Evolutionary conservation across 1,140 invertebrate genomes (phyloP), one percentile per base, ranked within the genome.

Genomic region (Pogonus chalceus): DNA sequence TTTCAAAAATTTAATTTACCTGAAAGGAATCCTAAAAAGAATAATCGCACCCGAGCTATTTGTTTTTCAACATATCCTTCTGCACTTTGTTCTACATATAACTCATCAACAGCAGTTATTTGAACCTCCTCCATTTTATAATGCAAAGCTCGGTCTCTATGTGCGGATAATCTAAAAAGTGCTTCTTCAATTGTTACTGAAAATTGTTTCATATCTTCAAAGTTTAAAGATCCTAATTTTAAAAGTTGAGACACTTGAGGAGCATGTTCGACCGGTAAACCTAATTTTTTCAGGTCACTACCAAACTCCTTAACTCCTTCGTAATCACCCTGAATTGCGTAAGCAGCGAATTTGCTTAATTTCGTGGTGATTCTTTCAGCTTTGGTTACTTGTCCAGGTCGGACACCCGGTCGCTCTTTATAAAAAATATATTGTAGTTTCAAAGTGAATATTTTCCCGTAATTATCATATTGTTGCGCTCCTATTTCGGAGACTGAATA

Each of bases 121-220:
- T 98, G 96, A 2, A 98, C 81, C 74, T 99, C 97, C 70, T 99
- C 96, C 78, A 96, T 95, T 68, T 96, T 97, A 72, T 99, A 99
- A 53, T 83, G 88, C 9, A 98, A 75, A 0, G 94, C 89, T 47
- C 90, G 79, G 65, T 96, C 92, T 31, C 94, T 76, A 62, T 93
- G 85, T 9, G 88, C 88, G 0, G 80, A 66, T 58, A 96, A 73
- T 53, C 79, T 82, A 70, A 96, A 97, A 23, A 96, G 73, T 37
- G 84, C 83, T 73, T 98, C 92, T 70, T 98, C 94, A 39, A 98
- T 82, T 54, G 82, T 83, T 54, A 83, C 75, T 1, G 90, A 90
- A 72, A 99, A 97, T 65, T 87, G 82, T 65, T 92, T 90, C 71
- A 98, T 80, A 62, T 96, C 90, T 65, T 95, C 87, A 67, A 84